Conservation (phyloP, 2,888 invertebrate species). For the Aphrophora alni region DNA sequence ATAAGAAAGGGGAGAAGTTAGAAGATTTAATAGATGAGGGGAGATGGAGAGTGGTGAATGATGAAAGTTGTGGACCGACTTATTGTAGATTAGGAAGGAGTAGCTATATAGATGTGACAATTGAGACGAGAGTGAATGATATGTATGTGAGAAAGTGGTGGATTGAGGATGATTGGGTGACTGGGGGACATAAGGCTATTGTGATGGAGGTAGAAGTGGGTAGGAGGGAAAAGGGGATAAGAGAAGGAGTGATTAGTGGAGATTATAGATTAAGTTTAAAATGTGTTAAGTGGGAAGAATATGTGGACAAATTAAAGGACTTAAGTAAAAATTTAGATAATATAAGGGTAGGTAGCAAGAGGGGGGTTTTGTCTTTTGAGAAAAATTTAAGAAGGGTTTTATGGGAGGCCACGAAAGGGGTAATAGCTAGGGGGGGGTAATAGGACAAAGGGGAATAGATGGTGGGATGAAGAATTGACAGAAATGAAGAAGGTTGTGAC, state of each 20-base stretch:
- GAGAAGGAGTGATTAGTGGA: too few relatives aligned
- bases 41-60: neutral
- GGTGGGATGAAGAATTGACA: neutral
- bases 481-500: neutral
- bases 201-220: too few relatives aligned
- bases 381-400: neutral
- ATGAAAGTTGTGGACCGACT: neutral
- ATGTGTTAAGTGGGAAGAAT: neutral
- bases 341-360: neutral
- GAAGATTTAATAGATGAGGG: neutral
- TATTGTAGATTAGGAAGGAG: neutral
- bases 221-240: too few relatives aligned
- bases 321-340: neutral
- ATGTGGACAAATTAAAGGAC: neutral
- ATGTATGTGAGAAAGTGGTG: neutral
- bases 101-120: neutral
- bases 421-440: neutral
- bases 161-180: neutral
- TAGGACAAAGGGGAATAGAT: neutral
- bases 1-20: neutral
- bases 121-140: neutral
- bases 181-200: too few relatives aligned
- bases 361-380: neutral
- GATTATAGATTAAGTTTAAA: too few relatives aligned
- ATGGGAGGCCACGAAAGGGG: neutral